Evolutionary conservation across 2,797 vertebrate species (phyloP).

Genomic region (Hoplostethus mediterraneus): DNA sequence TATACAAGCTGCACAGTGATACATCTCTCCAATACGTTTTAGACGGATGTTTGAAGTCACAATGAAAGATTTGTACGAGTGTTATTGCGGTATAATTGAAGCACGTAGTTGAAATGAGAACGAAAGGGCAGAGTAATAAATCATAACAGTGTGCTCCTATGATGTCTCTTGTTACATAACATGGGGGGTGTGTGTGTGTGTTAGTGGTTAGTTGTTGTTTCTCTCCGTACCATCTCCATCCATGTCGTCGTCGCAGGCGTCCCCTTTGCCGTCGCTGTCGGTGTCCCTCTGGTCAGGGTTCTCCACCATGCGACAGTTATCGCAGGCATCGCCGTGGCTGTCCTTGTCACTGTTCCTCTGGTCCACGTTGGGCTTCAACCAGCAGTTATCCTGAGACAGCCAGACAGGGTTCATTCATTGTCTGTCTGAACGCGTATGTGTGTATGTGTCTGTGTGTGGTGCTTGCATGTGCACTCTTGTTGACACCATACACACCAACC

Average conservation of each 20-base stretch:
- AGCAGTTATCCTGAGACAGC: constrained; percentile 93
- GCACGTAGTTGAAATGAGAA: constrained; percentile 13
- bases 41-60: constrained; percentile 2
- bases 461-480: background rate
- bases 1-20: constrained; percentile 22
- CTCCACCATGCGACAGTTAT: constrained; percentile 91
- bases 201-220: constrained; percentile 37
- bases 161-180: constrained; percentile 58
- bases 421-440: background rate
- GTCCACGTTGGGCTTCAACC: constrained; percentile 91
- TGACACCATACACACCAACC: constrained; percentile 74
- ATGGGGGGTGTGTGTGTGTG: constrained; percentile 36
- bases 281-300: constrained; percentile 98
- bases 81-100: constrained; percentile 15
- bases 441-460: background rate
- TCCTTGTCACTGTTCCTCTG: constrained; percentile 96
- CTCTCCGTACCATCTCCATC: constrained; percentile 92
- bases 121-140: constrained; percentile 32
- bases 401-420: constrained; percentile 10
- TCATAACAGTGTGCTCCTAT: constrained; percentile 32
- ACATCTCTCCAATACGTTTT: constrained; percentile 3
- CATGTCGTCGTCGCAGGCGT: constrained; percentile 98
- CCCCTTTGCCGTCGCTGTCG: constrained; percentile 93
- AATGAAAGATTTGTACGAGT: background rate
- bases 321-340: constrained; percentile 96